Evolutionary conservation across 2,888 invertebrate genomes (phyloP).

Genomic region (Drosophila mulleri): DNA sequence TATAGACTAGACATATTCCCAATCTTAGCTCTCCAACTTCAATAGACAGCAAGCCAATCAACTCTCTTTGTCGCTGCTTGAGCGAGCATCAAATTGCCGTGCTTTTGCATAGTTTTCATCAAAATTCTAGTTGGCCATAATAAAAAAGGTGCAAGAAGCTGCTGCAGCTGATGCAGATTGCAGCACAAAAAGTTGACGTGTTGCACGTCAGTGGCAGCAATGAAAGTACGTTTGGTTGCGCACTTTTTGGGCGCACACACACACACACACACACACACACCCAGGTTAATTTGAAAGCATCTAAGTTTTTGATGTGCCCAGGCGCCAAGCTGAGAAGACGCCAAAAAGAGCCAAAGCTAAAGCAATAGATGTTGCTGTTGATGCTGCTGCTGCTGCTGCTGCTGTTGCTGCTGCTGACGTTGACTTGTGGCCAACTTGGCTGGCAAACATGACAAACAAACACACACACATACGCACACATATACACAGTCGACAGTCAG

Average conservation of each 20-base stretch:
- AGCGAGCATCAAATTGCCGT: slow-evolving; percentile 1
- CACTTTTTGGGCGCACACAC: slow-evolving; percentile 39
- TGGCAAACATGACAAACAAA: slow-evolving; percentile 34
- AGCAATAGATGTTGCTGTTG: slow-evolving; percentile 18
- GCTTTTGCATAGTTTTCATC: slow-evolving; percentile 37
- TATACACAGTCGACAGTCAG: not conserved
- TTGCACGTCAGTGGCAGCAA: slow-evolving; percentile 39
- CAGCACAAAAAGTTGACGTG: slow-evolving; percentile 30
- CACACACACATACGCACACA: slow-evolving; percentile 13
- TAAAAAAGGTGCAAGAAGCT: slow-evolving; percentile 15
- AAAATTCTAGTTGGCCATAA: slow-evolving; percentile 32
- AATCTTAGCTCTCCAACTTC: not conserved
- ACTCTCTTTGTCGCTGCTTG: not conserved
- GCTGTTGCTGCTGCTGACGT: slow-evolving; percentile 45
- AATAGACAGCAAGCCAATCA: not conserved
- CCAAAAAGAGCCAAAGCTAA: slow-evolving; percentile 26
- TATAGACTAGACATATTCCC: too few species aligned
- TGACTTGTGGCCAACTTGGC: slow-evolving; percentile 62
- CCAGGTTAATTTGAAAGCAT: slow-evolving; percentile 74
- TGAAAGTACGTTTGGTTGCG: slow-evolving; percentile 50
- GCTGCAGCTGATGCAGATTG: slow-evolving; percentile 12
- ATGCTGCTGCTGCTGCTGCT: slow-evolving; percentile 4
- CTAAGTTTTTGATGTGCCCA: slow-evolving; percentile 67
- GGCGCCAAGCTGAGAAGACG: slow-evolving; percentile 29
- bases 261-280: slow-evolving; percentile 38